A percentile compares a stretch with the other conserved stretches of the same genome.
phyloP scores from a whole-genome alignment of 2,888 invertebrate species.

The Hedychridium roseum region DNA sequence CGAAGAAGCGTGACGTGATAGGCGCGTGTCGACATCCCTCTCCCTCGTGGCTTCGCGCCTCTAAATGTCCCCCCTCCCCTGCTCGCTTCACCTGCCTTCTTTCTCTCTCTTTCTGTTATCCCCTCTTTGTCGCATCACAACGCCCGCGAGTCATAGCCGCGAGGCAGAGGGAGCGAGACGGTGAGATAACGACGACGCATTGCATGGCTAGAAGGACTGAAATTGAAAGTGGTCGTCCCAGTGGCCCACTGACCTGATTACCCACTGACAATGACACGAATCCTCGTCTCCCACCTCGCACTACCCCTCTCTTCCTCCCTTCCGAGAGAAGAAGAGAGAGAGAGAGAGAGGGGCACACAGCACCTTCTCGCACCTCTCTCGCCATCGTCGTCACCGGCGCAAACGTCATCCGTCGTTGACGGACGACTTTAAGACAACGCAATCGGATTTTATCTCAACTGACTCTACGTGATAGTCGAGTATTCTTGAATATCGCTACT shows the following conservation, averaged over 20 bases:
- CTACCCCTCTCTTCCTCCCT: slow-evolving; percentile 44
- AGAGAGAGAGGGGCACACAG: slow-evolving; percentile 23
- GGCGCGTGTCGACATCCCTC: slow-evolving; percentile 36
- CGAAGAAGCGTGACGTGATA: slow-evolving; percentile 38
- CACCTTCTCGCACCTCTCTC: slow-evolving; percentile 61
- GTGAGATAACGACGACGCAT: slow-evolving; percentile 40
- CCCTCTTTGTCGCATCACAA: slow-evolving; percentile 1
- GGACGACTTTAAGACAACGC: not conserved
- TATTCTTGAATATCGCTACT: no score
- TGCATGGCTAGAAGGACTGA: slow-evolving; percentile 58
- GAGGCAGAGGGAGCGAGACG: slow-evolving; percentile 2
- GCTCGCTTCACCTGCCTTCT: slow-evolving; percentile 3
- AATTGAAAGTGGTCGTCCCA: slow-evolving; percentile 66
- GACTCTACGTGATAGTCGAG: no score
- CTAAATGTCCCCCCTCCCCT: not conserved
- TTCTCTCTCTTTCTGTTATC: not conserved
- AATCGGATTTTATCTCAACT: no score
- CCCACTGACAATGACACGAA: slow-evolving; percentile 68
- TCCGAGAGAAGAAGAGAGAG: slow-evolving; percentile 29
- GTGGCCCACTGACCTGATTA: slow-evolving; percentile 75
- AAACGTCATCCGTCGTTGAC: slow-evolving; percentile 27
- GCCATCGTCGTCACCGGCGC: slow-evolving; percentile 24
- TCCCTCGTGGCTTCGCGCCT: slow-evolving; percentile 12
- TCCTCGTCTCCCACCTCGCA: slow-evolving; percentile 62
- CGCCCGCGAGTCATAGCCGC: slow-evolving; percentile 5